Percentiles rank a stretch among this genome's conserved stretches.
phyloP scores from a whole-genome alignment of 2,797 vertebrate genomes.

The Anniella stebbinsi region DNA sequence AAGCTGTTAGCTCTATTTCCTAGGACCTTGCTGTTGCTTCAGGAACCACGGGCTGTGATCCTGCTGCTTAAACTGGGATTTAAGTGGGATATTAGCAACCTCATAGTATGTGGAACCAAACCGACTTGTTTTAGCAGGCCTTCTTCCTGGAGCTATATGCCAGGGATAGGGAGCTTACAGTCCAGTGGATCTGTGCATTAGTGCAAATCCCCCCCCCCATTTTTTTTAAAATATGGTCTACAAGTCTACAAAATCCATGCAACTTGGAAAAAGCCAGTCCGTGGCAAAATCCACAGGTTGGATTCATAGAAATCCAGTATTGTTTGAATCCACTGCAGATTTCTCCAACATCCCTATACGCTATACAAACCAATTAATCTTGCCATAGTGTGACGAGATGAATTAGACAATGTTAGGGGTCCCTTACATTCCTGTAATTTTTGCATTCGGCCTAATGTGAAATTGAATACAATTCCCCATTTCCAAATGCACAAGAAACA shows the following conservation, averaged over 20 bases:
- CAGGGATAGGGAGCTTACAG: not conserved
- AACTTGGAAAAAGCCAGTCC: too few species aligned
- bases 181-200: not conserved
- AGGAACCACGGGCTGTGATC: not conserved
- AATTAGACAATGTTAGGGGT: not conserved
- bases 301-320: too few species aligned
- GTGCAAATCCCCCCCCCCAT: too few species aligned
- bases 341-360: not conserved
- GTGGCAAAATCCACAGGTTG: too few species aligned
- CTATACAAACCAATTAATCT: not conserved
- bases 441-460: slow-evolving; percentile 3
- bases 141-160: not conserved
- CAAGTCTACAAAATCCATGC: too few species aligned
- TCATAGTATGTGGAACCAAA: not conserved
- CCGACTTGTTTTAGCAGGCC: not conserved
- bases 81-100: not conserved
- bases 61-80: not conserved
- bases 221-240: too few species aligned
- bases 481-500: slow-evolving; percentile 30
- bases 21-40: not conserved
- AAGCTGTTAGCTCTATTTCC: slow-evolving; percentile 7
- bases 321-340: too few species aligned
- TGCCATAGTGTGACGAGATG: not conserved
- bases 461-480: slow-evolving; percentile 14
- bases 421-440: not conserved